Percentiles rank a stretch among this genome's conserved stretches.
phyloP scores from a whole-genome alignment of 2,797 vertebrate genomes.

The Poeciliopsis presidionis region DNA sequence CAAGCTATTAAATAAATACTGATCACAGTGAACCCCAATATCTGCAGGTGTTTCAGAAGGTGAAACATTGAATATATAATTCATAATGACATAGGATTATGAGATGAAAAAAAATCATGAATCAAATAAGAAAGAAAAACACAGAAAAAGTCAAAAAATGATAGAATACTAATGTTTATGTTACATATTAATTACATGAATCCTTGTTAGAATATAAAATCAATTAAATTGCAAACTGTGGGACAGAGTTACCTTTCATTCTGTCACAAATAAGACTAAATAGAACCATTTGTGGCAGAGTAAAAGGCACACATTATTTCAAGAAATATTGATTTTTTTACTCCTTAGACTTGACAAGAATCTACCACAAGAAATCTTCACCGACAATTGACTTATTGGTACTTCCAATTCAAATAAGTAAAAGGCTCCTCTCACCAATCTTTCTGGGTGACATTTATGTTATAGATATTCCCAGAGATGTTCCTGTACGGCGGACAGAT shows the following conservation, averaged over 20 bases:
- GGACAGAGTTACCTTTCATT: neutral
- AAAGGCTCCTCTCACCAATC: constrained; percentile 86
- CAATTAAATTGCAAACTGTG: neutral
- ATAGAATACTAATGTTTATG: neutral
- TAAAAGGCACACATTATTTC: neutral
- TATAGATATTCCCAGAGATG: constrained; percentile 92
- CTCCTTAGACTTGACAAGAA: neutral
- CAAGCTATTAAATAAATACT: neutral
- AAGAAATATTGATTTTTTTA: neutral
- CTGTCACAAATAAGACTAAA: neutral
- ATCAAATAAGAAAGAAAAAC: neutral
- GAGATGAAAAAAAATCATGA: neutral
- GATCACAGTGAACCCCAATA: neutral
- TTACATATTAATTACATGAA: neutral
- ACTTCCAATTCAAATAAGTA: neutral
- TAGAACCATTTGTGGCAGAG: no score
- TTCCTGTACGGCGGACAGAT: constrained; percentile 95
- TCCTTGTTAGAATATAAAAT: neutral
- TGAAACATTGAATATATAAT: neutral
- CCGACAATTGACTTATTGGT: neutral
- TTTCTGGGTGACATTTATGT: constrained; percentile 92
- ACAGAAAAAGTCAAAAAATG: neutral
- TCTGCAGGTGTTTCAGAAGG: neutral
- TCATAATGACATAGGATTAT: neutral
- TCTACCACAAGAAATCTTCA: neutral